These are phyloP conservation scores for Archips xylosteana DNA, from an alignment of 2,888 invertebrate genomes.

Conservation along the genomic window DNA sequence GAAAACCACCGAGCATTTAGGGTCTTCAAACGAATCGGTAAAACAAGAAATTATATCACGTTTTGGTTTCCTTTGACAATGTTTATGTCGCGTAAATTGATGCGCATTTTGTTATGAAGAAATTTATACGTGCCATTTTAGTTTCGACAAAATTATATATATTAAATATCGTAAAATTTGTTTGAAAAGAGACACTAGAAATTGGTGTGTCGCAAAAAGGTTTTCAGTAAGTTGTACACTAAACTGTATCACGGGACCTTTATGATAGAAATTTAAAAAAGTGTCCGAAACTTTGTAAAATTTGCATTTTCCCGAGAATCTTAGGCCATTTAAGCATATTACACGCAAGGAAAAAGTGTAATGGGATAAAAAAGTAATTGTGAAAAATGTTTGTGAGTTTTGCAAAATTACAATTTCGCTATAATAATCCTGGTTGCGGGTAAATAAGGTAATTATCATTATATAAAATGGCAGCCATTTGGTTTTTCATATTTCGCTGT, in stretches of 20 bases:
- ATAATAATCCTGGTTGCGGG: not conserved
- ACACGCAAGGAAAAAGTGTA: not conserved
- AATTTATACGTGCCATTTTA: too few species aligned
- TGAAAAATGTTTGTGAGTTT: slow-evolving; percentile 12
- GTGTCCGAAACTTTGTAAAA: not conserved
- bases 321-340: not conserved
- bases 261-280: too few species aligned
- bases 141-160: too few species aligned
- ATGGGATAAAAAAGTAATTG: slow-evolving; percentile 5
- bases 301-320: not conserved
- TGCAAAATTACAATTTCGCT: slow-evolving; percentile 1
- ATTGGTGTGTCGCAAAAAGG: too few species aligned
- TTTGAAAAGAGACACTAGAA: too few species aligned
- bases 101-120: not conserved
- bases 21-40: not conserved
- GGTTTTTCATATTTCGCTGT: slow-evolving; percentile 14
- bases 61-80: not conserved
- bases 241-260: too few species aligned
- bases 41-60: not conserved
- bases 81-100: not conserved
- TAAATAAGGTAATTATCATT: slow-evolving; percentile 21
- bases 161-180: too few species aligned
- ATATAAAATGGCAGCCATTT: slow-evolving; percentile 13
- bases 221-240: too few species aligned
- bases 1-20: not conserved